A percentile compares a stretch with the other conserved stretches of the same genome.
Evolutionary conservation across 2,888 invertebrate genomes (phyloP).

Genomic region (Arge pagana): DNA sequence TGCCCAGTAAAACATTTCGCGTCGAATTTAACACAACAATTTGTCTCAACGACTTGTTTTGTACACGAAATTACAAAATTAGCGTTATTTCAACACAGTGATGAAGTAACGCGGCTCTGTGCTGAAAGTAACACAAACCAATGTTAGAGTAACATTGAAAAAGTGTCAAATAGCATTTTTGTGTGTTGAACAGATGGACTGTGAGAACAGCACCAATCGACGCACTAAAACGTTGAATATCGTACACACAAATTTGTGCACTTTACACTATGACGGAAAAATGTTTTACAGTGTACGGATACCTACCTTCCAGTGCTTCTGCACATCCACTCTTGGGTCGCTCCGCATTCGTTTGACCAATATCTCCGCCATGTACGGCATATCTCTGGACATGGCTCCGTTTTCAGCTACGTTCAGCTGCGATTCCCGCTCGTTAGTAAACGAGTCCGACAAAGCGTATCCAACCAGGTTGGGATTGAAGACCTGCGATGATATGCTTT

Average conservation of each 20-base stretch:
- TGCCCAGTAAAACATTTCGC: not conserved
- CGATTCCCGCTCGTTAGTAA: slow-evolving; percentile 57
- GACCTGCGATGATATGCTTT: slow-evolving; percentile 61
- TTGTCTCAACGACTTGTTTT: slow-evolving; percentile 7
- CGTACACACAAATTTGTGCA: too few species aligned
- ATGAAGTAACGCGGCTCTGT: too few species aligned
- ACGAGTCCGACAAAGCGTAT: slow-evolving; percentile 62
- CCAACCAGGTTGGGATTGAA: slow-evolving; percentile 70
- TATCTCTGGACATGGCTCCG: slow-evolving; percentile 64
- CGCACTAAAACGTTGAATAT: too few species aligned
- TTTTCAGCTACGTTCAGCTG: slow-evolving; percentile 67
- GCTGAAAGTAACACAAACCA: too few species aligned
- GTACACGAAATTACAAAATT: slow-evolving; percentile 4
- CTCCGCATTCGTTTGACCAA: slow-evolving; percentile 61
- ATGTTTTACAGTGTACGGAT: slow-evolving; percentile 1
- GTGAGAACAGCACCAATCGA: too few species aligned
- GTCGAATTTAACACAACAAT: too few species aligned
- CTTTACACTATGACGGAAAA: too few species aligned
- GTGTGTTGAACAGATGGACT: too few species aligned
- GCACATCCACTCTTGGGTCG: slow-evolving; percentile 62
- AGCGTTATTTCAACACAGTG: too few species aligned
- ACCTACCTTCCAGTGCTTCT: slow-evolving; percentile 66
- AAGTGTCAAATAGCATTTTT: too few species aligned
- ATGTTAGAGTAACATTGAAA: too few species aligned
- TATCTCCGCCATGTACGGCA: slow-evolving; percentile 63